Evolutionary conservation across 2,888 invertebrate species (phyloP).

Genomic region (Acanthopleura granulata): DNA sequence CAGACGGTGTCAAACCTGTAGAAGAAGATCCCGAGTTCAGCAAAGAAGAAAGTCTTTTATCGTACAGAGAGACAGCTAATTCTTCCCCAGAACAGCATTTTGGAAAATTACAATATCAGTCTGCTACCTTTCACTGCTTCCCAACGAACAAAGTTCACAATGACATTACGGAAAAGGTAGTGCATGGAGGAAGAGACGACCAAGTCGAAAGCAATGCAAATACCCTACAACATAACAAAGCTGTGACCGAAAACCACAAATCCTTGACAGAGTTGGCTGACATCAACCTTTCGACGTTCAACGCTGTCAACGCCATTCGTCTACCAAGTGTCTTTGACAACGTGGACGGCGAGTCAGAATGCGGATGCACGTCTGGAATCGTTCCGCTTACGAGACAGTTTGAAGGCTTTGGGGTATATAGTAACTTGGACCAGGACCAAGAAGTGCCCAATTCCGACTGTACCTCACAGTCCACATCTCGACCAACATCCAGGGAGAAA

Average conservation of each 20-base stretch:
- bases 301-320: conserved; percentile 25
- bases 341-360: conserved; percentile 23
- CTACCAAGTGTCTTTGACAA: conserved; percentile 33
- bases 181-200: background rate
- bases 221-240: background rate
- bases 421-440: background rate
- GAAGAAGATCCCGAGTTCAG: background rate
- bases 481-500: background rate
- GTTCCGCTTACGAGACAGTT: background rate
- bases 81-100: background rate
- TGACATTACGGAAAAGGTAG: background rate
- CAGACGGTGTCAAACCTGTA: background rate
- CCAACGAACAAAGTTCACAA: background rate
- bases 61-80: background rate
- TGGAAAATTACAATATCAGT: background rate
- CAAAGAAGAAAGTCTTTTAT: background rate
- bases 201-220: background rate
- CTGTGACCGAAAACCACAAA: background rate
- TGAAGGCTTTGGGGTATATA: background rate
- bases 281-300: background rate
- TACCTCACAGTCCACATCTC: background rate
- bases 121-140: conserved; percentile 2
- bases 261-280: no score
- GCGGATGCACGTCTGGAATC: background rate
- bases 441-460: background rate